These are phyloP conservation scores for Hirudinaria manillensis DNA, from an alignment of 2,888 invertebrate species.

Conservation along the genomic window DNA sequence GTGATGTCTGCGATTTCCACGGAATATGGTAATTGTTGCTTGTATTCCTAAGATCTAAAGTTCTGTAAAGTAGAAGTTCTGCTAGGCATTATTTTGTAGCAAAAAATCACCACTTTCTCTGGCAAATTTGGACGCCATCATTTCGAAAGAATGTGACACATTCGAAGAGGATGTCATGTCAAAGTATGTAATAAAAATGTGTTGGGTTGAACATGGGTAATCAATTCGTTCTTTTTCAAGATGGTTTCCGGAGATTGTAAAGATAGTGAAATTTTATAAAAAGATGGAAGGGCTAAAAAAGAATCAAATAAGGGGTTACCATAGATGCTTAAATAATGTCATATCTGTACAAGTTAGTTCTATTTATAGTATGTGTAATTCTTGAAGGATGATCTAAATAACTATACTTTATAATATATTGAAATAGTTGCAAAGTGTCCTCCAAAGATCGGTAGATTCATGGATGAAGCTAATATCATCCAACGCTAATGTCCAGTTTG, in stretches of 20 bases:
- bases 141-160: conserved; percentile 52
- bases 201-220: neutral
- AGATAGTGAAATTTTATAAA: conserved; percentile 52
- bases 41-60: too few species aligned
- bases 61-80: neutral
- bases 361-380: neutral
- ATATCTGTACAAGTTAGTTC: conserved; percentile 52
- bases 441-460: conserved; percentile 51
- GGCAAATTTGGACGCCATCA: conserved; percentile 48
- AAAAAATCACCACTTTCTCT: conserved; percentile 9
- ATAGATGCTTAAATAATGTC: conserved; percentile 51
- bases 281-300: conserved; percentile 45
- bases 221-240: conserved; percentile 38
- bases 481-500: neutral
- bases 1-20: conserved; percentile 17
- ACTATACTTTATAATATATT: neutral
- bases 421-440: conserved; percentile 49
- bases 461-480: conserved; percentile 43
- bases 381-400: neutral
- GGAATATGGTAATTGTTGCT: conserved; percentile 4
- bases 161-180: conserved; percentile 52
- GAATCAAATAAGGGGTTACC: conserved; percentile 49
- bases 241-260: conserved; percentile 53
- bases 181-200: conserved; percentile 41
- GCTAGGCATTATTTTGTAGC: neutral